Percentiles rank a stretch among this genome's conserved stretches.
Conservation (phyloP, 2,113 vertebrate genomes). For the human (Homo sapiens) region GRCh38 chr11:107356001-107356500, state of each 20-base stretch:
- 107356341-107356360: neutral
- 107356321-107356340: neutral
- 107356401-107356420: neutral
- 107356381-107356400: neutral
- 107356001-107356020: neutral
- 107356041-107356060: neutral
- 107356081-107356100: neutral
- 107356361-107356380: neutral
- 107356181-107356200: neutral
- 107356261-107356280: neutral
- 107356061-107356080: neutral
- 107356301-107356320: neutral
- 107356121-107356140: neutral
- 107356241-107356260: neutral
- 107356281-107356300: neutral
- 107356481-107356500: neutral
- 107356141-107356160: neutral
- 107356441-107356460: neutral
- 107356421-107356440: neutral
- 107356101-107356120: neutral
- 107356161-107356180: neutral
- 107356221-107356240: neutral
- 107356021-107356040: neutral
- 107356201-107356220: neutral
- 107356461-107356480: neutral